Base-by-base conservation (phyloP, 2,888 invertebrate species). In the Lycophotia porphyrea region DNA sequence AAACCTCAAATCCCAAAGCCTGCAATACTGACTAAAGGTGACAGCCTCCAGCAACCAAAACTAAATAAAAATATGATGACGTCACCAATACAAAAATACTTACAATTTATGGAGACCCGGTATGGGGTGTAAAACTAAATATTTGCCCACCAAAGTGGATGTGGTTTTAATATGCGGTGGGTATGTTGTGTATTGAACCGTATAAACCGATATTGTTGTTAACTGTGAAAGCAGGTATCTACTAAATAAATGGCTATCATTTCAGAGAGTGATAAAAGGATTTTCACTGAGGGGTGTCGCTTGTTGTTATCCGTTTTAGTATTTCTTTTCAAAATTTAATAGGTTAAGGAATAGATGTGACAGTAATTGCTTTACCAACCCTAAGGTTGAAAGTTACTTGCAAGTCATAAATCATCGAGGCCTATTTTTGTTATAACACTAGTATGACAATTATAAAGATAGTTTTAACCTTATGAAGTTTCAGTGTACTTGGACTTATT, bases 101-200 rank as follows among this genome's bases (percentile, higher is more conserved):
- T 44, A 55, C 63, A 70, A 47, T 75, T 86, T 81, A 84, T 84
- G 34, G 42, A 11, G 47, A 60, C 58, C 24, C 44, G 60, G 67
- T 66, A 74, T 70, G 27, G 60, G 68, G 85, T 78, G 71, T 85
- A 71, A 82, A 81, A 68, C 67, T 76, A 61, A 82, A 77, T 73
- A 74, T 78, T 82, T 82, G 81, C 78, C 72, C 73, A 78, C 70
- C 78, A 15, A 39, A 70, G 77, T 66, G 82, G 76, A 61, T 36
- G n/a, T 18, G 72, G 72, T 27, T 72, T 31, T n/a, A 31, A 61
- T 72, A 81, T 71, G 77, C 49, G 39, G 61, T 69, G 68, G 71
- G 34, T 76, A 74, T 61, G 65, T 44, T 80, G 27, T 42, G 42
- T 71, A 31, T 70, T 47, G 73, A 78, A 44, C 42, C 60, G 18